phyloP scores from a whole-genome alignment of 2,797 vertebrate species.

The Bovichtus diacanthus region DNA sequence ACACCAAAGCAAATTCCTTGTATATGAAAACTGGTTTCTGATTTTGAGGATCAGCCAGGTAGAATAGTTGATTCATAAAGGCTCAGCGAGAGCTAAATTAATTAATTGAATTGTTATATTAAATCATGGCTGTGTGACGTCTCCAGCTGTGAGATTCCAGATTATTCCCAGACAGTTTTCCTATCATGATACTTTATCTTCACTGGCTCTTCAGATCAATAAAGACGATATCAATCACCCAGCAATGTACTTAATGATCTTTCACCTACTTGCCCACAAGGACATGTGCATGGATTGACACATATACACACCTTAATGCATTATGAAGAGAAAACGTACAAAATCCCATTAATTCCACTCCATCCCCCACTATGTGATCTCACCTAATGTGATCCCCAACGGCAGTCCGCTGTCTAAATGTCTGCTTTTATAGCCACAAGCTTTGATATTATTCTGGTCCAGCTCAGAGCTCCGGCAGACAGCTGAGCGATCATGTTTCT shows the following conservation, averaged over 20 bases:
- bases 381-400: constrained; percentile 73
- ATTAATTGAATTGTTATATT: constrained; percentile 25
- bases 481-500: constrained; percentile 39
- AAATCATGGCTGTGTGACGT: no score
- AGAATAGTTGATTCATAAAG: constrained; percentile 29
- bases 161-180: constrained; percentile 25
- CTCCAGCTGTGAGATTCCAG: constrained; percentile 12
- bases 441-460: constrained; percentile 48
- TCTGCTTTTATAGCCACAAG: constrained; percentile 58
- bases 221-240: constrained; percentile 37
- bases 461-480: constrained; percentile 24
- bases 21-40: no score
- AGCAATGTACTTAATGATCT: constrained; percentile 61
- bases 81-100: constrained; percentile 5
- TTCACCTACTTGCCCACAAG: constrained; percentile 37
- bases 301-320: constrained; percentile 46
- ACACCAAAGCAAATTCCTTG: no score
- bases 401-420: constrained; percentile 60
- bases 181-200: constrained; percentile 10
- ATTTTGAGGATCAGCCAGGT: background rate
- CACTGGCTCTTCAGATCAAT: constrained; percentile 54
- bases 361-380: constrained; percentile 53
- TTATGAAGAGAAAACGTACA: constrained; percentile 49
- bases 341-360: constrained; percentile 71
- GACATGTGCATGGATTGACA: constrained; percentile 11